A percentile compares a stretch with the other conserved stretches of the same genome.
Evolutionary conservation across 2,888 invertebrate genomes (phyloP).

Genomic region (Lacanobia wlatinum): DNA sequence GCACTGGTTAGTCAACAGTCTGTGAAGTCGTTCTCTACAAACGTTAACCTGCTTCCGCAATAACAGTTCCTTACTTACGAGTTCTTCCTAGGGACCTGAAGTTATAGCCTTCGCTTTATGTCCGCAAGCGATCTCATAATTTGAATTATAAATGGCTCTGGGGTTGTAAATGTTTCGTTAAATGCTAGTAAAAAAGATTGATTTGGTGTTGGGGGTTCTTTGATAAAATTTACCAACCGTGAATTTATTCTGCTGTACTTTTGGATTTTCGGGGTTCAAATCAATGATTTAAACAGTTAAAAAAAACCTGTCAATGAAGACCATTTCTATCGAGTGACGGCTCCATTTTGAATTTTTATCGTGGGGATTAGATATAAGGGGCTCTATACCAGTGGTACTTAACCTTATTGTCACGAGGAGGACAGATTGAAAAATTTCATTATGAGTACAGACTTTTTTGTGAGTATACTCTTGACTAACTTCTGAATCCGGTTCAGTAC

Average conservation of each 20-base stretch:
- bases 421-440: no score
- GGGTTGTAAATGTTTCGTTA: constrained; percentile 44
- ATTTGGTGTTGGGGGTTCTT: neutral
- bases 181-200: constrained; percentile 38
- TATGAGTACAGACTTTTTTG: no score
- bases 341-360: neutral
- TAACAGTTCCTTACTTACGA: constrained; percentile 77
- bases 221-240: neutral
- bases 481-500: no score
- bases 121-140: constrained; percentile 43
- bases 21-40: constrained; percentile 82
- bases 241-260: neutral
- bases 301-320: neutral
- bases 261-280: neutral
- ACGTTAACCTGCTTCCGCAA: constrained; percentile 79
- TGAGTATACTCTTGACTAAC: no score
- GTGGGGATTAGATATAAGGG: no score
- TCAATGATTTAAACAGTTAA: neutral
- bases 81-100: constrained; percentile 64
- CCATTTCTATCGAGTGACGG: neutral
- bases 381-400: no score
- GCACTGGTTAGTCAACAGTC: constrained; percentile 77
- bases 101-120: constrained; percentile 58
- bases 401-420: no score
- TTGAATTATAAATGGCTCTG: constrained; percentile 47